Percentiles rank a stretch among this genome's conserved stretches.
Evolutionary conservation across 2,888 invertebrate species (phyloP).

Genomic region (Eulithis prunata): DNA sequence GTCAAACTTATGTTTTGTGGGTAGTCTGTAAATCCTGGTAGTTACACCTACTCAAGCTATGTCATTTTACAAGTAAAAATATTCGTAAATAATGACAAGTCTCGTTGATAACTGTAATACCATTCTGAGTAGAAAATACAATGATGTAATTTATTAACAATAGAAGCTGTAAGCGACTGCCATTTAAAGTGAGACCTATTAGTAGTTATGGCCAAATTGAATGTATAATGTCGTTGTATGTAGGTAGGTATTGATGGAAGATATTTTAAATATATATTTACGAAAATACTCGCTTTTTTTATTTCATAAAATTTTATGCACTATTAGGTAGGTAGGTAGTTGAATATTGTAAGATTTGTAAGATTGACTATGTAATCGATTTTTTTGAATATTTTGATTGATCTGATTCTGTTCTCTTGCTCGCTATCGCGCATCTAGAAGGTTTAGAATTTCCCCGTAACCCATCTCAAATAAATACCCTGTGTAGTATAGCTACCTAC

Average conservation of each 20-base stretch:
- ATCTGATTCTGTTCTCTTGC: too few species aligned
- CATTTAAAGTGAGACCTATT: conserved; percentile 72
- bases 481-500: too few species aligned
- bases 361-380: too few species aligned
- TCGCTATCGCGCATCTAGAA: too few species aligned
- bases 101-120: neutral
- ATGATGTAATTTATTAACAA: conserved; percentile 35
- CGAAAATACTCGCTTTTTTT: conserved; percentile 70
- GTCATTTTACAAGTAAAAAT: conserved; percentile 20
- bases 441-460: too few species aligned
- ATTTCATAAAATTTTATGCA: conserved; percentile 31
- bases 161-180: conserved; percentile 56
- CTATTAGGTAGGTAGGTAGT: neutral
- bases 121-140: conserved; percentile 27
- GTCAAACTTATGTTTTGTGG: conserved; percentile 50
- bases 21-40: conserved; percentile 32
- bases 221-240: conserved; percentile 82
- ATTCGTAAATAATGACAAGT: conserved; percentile 17
- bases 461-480: too few species aligned
- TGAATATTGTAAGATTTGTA: too few species aligned
- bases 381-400: too few species aligned
- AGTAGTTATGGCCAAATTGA: conserved; percentile 75
- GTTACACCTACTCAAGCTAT: conserved; percentile 15
- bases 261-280: conserved; percentile 85
- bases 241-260: conserved; percentile 81